Base-by-base conservation (phyloP, 2,888 invertebrate genomes). In the Luperina testacea region DNA sequence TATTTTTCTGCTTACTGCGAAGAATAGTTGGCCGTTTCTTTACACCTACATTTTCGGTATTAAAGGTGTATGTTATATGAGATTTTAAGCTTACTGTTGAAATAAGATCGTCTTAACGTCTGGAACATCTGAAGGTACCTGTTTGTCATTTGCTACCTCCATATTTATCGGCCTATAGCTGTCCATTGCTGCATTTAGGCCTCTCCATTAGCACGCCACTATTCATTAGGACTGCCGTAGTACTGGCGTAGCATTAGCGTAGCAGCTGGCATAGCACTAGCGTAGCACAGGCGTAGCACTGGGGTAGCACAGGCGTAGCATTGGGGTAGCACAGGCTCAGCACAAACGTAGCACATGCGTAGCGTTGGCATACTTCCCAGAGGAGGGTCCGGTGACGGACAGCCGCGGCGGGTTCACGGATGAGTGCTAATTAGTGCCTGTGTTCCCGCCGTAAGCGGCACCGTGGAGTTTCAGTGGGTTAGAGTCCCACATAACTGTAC, bases 1-100 rank as follows among this genome's bases (percentile, higher is more conserved):
- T 91, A 92, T 92, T 91, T 92, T 90, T 91, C 88, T 90, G 88
- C 85, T 78, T 85, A 86, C 85, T 82, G 74, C 88, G 87, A 89
- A 89, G 86, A 91, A 92, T 91, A 86, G 90, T 88, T 84, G 86
- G 83, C 71, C 80, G 68, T 85, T 87, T 85, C 77, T 82, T 85
- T 72, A 51, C 84, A 88, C 87, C 87, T 80, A 81, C 72, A 81
- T 80, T 80, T 88, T 83, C 53, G 65, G 85, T 78, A 87, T 83
- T 78, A 82, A 71, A 81, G 82, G 78, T 86, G 72, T 75, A 74
- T 45, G 68, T 84, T 75, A 61, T 72, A 57, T 73, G 64, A 72
- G 59, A 73, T 84, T 82, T 75, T 68, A 17, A 80, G 74, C 64
- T 80, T 73, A 76, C 59, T 74, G 70, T 1, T 72, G 20, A 78